phyloP scores from a whole-genome alignment of 2,113 vertebrate genomes.

The Anguilla japonica region DNA sequence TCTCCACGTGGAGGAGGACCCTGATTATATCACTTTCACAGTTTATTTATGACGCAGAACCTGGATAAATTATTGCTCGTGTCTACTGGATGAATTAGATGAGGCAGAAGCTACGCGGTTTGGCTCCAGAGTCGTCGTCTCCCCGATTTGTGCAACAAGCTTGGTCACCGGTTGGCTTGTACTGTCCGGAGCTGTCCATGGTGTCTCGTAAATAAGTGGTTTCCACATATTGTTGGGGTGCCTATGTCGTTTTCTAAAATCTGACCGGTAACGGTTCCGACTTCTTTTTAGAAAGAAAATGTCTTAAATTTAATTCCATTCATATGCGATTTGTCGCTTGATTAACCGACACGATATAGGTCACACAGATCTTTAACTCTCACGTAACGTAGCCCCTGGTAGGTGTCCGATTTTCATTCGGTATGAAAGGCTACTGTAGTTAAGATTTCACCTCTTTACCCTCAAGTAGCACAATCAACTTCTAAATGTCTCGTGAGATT shows the following conservation, averaged over 20 bases:
- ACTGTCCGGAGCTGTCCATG: slow-evolving; percentile 24
- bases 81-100: not conserved
- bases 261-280: no score
- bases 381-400: not conserved
- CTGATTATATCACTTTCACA: not conserved
- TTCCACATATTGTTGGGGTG: not conserved
- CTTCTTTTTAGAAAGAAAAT: no score
- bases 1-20: not conserved
- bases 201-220: not conserved
- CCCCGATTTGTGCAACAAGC: not conserved
- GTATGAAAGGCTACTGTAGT: not conserved
- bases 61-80: not conserved
- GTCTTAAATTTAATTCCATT: not conserved
- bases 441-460: not conserved
- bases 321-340: not conserved
- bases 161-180: not conserved
- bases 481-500: not conserved
- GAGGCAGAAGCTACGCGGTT: not conserved
- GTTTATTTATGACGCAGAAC: not conserved
- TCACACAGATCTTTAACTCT: not conserved
- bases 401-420: not conserved
- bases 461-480: not conserved
- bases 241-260: not conserved
- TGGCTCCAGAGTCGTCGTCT: not conserved
- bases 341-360: not conserved